Evolutionary conservation across 2,888 invertebrate genomes (phyloP).

Genomic region (Eledona agricola): DNA sequence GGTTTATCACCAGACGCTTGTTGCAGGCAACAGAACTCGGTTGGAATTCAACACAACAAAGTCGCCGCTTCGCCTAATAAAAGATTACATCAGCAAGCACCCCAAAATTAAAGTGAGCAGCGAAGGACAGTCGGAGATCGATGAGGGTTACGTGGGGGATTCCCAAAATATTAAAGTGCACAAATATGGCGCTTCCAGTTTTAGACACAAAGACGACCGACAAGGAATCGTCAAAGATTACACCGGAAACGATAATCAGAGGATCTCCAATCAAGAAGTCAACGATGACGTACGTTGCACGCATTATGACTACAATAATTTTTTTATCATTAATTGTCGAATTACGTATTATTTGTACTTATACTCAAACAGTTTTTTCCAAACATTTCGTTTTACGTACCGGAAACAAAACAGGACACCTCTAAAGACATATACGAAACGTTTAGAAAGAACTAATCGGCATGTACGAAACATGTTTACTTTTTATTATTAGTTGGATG

Average conservation of each 20-base stretch:
- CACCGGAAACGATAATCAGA: conserved; percentile 26
- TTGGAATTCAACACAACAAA: conserved; percentile 55
- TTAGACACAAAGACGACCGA: conserved; percentile 57
- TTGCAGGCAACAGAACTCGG: conserved; percentile 49
- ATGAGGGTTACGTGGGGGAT: conserved; percentile 48
- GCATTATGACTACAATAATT: too few relatives aligned
- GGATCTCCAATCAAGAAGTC: conserved; percentile 9
- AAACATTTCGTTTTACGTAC: too few relatives aligned
- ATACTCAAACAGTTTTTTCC: too few relatives aligned
- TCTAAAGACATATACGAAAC: too few relatives aligned
- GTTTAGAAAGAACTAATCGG: too few relatives aligned
- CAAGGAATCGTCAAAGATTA: conserved; percentile 54
- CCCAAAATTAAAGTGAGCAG: conserved; percentile 45
- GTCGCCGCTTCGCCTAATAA: conserved; percentile 53
- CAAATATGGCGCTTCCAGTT: conserved; percentile 54
- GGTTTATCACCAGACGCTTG: conserved; percentile 8
- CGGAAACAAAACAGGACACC: too few relatives aligned
- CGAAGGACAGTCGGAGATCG: conserved; percentile 49
- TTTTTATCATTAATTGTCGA: too few relatives aligned
- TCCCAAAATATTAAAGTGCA: conserved; percentile 46
- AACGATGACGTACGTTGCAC: conserved; percentile 12
- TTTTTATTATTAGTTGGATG: too few relatives aligned
- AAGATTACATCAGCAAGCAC: conserved; percentile 54
- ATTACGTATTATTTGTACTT: too few relatives aligned
- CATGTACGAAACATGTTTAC: too few relatives aligned